Evolutionary conservation across 2,113 vertebrate genomes (phyloP), one percentile per base, ranked within the genome.

Genomic region (Micromys minutus): DNA sequence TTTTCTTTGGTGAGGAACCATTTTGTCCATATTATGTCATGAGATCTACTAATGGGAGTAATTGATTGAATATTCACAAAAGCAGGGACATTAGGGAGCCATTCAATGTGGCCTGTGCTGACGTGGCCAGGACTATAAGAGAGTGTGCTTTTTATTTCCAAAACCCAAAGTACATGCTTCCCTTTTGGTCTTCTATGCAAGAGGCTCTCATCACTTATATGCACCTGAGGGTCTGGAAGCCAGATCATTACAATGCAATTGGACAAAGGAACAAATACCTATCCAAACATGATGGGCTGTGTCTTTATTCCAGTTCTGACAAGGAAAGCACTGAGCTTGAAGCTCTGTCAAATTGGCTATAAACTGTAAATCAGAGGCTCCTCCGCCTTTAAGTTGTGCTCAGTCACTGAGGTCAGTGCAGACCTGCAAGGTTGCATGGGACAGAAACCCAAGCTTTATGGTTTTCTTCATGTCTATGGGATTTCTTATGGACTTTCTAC

Each of bases 101-200:
- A 88, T 93, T 97, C 42, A 65, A 71, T 63, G 12, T 69, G 75
- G 71, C 17, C 87, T 96, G 50, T n/a, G 17, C 55, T 98, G 93
- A 96, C 0, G 4, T 92, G 19, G 34, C 26, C 91, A 85, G 80
- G 69, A 29, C 31, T 3, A 85, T 71, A 87, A 91, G 45, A 76
- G 24, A 87, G 72, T n/a, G 17, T 81, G 61, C 72, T 96, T 93
- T 94, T 97, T 89, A 96, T 87, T 95, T 95, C 39, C 69, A 57
- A 95, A 91, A 85, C n/a, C 72, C 87, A 94, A 96, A 94, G 55
- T 80, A 92, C 21, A 76, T 9, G 76, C 79, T 75, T 13, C 9
- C 11, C 47, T 61, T 34, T 91, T 67, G n/a, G 45, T 83, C 76
- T 93, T 87, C 16, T 39, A 75, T 84, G 16, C 15, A 95, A 65